Evolutionary conservation across 2,113 vertebrate genomes (phyloP).

Genomic region (Nematolebias whitei): DNA sequence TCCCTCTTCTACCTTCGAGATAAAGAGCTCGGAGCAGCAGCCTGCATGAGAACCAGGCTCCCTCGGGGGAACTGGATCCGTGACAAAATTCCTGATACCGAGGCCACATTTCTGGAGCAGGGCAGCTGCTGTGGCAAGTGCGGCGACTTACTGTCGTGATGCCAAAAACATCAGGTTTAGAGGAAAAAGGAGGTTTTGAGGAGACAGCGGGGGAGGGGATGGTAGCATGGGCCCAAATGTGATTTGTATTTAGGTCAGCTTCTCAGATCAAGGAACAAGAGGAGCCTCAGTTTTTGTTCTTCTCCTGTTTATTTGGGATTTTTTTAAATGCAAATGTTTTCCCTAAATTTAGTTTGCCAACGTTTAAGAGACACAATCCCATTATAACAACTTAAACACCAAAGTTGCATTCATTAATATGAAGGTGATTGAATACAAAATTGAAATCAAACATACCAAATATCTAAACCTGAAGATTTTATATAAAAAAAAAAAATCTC

Average conservation of each 20-base stretch:
- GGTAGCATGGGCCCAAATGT: constrained; percentile 24
- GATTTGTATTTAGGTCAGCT: constrained; percentile 59
- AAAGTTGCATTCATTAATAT: not conserved
- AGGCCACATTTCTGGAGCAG: constrained; percentile 62
- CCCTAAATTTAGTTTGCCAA: not conserved
- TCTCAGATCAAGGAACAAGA: constrained; percentile 36
- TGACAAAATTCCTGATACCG: constrained; percentile 68
- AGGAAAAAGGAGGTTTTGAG: constrained; percentile 46
- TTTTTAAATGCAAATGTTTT: not conserved
- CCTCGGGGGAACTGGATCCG: constrained; percentile 66
- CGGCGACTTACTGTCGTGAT: constrained; percentile 50
- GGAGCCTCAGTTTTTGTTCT: constrained; percentile 16
- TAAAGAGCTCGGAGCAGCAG: constrained; percentile 64
- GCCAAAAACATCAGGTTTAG: constrained; percentile 62
- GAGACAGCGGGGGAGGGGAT: constrained; percentile 36
- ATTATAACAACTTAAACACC: too few relatives aligned
- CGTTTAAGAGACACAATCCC: too few relatives aligned
- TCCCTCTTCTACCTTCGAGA: constrained; percentile 60
- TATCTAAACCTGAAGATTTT: too few relatives aligned
- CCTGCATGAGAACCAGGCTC: constrained; percentile 68
- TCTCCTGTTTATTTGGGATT: not conserved
- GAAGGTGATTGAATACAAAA: too few relatives aligned
- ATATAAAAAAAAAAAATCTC: too few relatives aligned
- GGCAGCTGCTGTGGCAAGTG: constrained; percentile 68
- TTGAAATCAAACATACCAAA: too few relatives aligned